Evolutionary conservation across 2,888 invertebrate species (phyloP), one percentile per base, ranked within the genome.

Genomic region (Dryomyza anilis): DNA sequence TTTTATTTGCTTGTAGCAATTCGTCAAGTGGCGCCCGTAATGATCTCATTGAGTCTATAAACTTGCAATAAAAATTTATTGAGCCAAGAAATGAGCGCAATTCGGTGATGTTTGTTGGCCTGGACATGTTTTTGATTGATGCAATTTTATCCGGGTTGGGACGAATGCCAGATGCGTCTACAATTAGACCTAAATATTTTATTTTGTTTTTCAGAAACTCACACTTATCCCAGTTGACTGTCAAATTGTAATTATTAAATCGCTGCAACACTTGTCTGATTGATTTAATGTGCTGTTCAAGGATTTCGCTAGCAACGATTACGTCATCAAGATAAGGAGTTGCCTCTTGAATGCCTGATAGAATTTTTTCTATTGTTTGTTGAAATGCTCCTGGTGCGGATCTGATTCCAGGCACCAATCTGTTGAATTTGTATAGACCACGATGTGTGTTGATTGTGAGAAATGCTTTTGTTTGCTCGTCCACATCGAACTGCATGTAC

Each of bases 401-500:
- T 65, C 70, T 71, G 25, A 69, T 60, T 50, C 68, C 65, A 14
- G 59, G 64, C 12, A 63, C 33, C 12, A 70, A 23, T 14, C 69
- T 45, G 46, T 66, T 63, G 12, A 59, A 65, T 39, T 57, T 50
- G 56, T 45, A 67, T 4, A 65, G 21, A 66, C n/a, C n/a, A n/a
- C n/a, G n/a, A n/a, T n/a, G n/a, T n/a, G n/a, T n/a, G n/a, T n/a
- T n/a, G n/a, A n/a, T n/a, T n/a, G n/a, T n/a, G n/a, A n/a, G n/a
- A n/a, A n/a, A n/a, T n/a, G n/a, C n/a, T n/a, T n/a, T n/a, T n/a
- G n/a, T 64, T 39, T 59, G 45, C 25, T 66, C 53, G 8, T 66
- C 65, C 7, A 71, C 67, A 36, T 70, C 69, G 1, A 69, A 46
- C 58, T 70, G 70, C 8, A 71, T 21, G 59, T 58, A 71, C 5